Conservation (phyloP, 2,888 invertebrate species). For the Oeneis ivallda region DNA sequence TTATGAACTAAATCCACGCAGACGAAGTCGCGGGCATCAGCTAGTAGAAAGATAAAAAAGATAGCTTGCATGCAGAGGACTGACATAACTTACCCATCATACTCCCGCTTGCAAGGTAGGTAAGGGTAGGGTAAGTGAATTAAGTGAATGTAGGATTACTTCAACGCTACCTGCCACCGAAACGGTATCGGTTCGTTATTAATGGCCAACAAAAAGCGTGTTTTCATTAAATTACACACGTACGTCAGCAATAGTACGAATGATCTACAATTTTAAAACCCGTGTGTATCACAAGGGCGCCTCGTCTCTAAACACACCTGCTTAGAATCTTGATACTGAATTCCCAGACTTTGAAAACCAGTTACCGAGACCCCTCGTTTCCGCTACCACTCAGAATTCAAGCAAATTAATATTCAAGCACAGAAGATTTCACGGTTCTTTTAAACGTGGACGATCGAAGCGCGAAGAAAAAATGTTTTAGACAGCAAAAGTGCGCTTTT, state of each 20-base stretch:
- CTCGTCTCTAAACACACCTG: slow-evolving; percentile 75
- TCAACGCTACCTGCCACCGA: no score
- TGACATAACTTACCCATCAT: no score
- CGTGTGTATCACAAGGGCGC: slow-evolving; percentile 58
- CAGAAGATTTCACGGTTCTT: slow-evolving; percentile 40
- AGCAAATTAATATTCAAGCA: slow-evolving; percentile 31
- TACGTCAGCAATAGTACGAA: background rate
- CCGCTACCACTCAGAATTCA: slow-evolving; percentile 34
- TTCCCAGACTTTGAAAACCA: slow-evolving; percentile 66
- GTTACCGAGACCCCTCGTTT: slow-evolving; percentile 54
- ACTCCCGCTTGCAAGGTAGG: no score
- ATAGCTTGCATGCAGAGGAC: no score
- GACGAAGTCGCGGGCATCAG: no score
- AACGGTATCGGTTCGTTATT: no score
- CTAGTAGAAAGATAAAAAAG: no score
- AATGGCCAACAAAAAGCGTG: no score
- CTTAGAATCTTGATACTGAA: slow-evolving; percentile 75
- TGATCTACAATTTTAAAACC: slow-evolving; percentile 20
- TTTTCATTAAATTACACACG: no score
- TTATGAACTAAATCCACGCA: no score
- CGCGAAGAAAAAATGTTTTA: slow-evolving; percentile 54
- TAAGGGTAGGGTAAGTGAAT: no score
- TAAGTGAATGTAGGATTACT: no score
- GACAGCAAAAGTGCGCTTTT: slow-evolving; percentile 40
- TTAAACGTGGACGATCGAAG: slow-evolving; percentile 47